These are phyloP conservation scores for Hippolais icterina DNA, from an alignment of 2,113 vertebrate genomes.

Conservation along the genomic window DNA sequence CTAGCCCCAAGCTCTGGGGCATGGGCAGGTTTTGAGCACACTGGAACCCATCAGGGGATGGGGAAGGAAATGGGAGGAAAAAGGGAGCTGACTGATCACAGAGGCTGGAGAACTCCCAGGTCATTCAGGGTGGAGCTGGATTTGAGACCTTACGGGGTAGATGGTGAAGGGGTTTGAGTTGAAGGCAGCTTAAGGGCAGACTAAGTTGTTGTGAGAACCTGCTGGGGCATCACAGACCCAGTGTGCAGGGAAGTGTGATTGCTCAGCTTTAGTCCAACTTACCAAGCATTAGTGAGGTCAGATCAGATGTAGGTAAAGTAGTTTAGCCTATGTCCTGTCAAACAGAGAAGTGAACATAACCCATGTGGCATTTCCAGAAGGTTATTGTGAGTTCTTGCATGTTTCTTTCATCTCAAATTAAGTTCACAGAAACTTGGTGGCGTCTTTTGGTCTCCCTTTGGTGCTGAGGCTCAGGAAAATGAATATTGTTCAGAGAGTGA, in stretches of 20 bases:
- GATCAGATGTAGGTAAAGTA: neutral
- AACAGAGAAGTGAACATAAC: neutral
- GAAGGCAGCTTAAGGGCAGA: neutral
- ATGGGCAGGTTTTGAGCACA: neutral
- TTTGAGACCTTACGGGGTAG: neutral
- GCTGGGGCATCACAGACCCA: neutral
- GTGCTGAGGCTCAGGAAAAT: neutral
- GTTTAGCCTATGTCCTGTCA: neutral
- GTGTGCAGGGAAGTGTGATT: neutral
- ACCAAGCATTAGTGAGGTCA: neutral
- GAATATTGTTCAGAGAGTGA: neutral
- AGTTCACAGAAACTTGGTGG: neutral
- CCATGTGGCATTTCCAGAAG: neutral
- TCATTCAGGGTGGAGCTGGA: neutral
- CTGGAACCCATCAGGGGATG: neutral
- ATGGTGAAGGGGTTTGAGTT: neutral
- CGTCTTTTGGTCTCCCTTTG: neutral
- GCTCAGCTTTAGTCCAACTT: neutral
- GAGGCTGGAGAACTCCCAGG: neutral
- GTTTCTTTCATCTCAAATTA: neutral
- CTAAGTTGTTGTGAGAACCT: neutral
- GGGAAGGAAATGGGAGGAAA: neutral
- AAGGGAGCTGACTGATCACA: neutral
- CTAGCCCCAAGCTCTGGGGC: neutral
- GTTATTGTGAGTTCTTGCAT: neutral